A percentile compares a stretch with the other conserved stretches of the same genome.
Evolutionary conservation across 2,888 invertebrate species (phyloP).

Genomic region (Trissolcus brochymenae): DNA sequence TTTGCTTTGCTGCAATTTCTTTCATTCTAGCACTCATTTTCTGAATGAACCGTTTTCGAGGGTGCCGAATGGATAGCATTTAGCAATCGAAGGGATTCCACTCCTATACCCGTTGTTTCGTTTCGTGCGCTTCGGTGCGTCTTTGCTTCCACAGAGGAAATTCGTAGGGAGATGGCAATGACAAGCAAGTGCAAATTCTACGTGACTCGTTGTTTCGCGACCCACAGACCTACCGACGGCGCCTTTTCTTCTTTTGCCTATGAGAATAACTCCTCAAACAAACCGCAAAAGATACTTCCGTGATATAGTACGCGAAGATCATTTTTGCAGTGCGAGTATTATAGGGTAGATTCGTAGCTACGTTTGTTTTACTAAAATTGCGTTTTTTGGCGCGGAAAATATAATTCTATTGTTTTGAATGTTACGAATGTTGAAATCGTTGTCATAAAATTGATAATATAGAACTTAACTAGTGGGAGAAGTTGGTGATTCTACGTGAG

Average conservation of each 20-base stretch:
- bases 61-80: slow-evolving; percentile 47
- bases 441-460: no score
- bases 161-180: slow-evolving; percentile 33
- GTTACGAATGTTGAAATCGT: no score
- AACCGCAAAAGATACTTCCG: slow-evolving; percentile 40
- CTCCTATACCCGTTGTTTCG: slow-evolving; percentile 41
- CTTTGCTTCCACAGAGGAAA: slow-evolving; percentile 40
- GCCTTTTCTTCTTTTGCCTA: slow-evolving; percentile 41
- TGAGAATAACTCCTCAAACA: slow-evolving; percentile 44
- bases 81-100: slow-evolving; percentile 60
- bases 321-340: slow-evolving; percentile 35
- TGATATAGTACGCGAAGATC: slow-evolving; percentile 42
- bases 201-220: slow-evolving; percentile 29
- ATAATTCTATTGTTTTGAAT: no score
- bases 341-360: slow-evolving; percentile 24
- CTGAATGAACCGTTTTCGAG: slow-evolving; percentile 41
- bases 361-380: no score
- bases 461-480: no score
- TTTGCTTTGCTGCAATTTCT: slow-evolving; percentile 43
- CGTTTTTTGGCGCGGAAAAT: no score
- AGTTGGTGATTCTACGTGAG: no score
- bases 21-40: slow-evolving; percentile 37
- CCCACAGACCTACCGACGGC: slow-evolving; percentile 50
- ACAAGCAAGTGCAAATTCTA: slow-evolving; percentile 40
- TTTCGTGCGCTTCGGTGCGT: slow-evolving; percentile 18